Conservation (phyloP, 2,113 vertebrate genomes). For the Xiphias gladius region DNA sequence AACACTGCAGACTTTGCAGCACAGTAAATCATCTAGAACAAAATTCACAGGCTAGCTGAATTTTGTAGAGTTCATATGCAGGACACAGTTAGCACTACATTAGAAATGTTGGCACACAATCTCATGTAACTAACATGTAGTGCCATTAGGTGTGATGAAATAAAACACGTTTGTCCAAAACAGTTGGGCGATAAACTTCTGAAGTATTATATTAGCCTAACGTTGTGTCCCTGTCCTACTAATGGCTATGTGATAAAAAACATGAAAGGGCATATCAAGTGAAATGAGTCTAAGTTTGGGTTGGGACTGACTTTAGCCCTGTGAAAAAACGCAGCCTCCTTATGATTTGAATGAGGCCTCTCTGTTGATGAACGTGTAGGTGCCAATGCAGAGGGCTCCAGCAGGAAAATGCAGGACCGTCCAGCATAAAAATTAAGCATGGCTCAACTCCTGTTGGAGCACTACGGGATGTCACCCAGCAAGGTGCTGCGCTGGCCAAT, state of each 20-base stretch:
- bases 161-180: background rate
- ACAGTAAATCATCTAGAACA: slow-evolving; percentile 7
- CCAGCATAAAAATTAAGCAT: background rate
- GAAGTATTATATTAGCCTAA: background rate
- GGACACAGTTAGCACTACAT: slow-evolving; percentile 4
- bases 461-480: accelerated
- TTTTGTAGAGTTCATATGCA: slow-evolving; percentile 13
- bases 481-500: background rate
- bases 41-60: slow-evolving; percentile 14
- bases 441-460: background rate
- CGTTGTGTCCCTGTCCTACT: background rate
- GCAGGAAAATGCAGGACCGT: background rate
- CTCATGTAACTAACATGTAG: background rate
- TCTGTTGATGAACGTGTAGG: background rate
- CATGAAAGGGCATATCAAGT: background rate
- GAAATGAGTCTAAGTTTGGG: background rate
- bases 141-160: background rate
- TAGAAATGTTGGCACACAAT: slow-evolving; percentile 20
- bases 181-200: background rate
- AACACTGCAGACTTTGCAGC: slow-evolving; percentile 6
- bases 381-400: background rate
- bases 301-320: background rate
- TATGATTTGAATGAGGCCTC: slow-evolving; percentile 5
- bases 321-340: background rate
- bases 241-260: background rate